Evolutionary conservation across 2,113 vertebrate species (phyloP).

Genomic region (Catharus minimus): DNA sequence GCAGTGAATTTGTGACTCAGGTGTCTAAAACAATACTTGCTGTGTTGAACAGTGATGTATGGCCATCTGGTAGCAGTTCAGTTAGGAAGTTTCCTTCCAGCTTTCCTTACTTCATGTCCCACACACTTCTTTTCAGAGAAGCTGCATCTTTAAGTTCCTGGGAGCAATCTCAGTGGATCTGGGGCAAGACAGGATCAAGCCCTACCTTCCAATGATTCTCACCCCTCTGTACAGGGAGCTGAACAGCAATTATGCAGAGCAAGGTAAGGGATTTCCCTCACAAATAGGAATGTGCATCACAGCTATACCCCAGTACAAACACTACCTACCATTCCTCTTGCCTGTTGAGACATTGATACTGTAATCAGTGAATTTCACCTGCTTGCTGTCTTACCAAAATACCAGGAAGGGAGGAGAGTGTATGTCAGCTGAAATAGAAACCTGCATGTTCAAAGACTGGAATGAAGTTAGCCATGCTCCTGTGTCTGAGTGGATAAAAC

Average conservation of each 20-base stretch:
- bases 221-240: slow-evolving; percentile 90
- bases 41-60: rapidly evolving
- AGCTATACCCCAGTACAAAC: not conserved
- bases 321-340: not conserved
- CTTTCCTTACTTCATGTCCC: not conserved
- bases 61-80: not conserved
- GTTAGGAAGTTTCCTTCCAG: not conserved
- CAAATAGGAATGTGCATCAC: not conserved
- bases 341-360: not conserved
- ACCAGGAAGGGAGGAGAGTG: not conserved
- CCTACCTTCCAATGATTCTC: slow-evolving; percentile 87
- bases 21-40: not conserved
- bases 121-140: slow-evolving; percentile 79
- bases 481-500: not conserved
- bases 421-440: not conserved
- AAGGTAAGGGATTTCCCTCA: slow-evolving; percentile 76
- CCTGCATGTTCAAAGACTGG: not conserved
- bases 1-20: not conserved
- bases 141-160: slow-evolving; percentile 94
- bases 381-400: not conserved
- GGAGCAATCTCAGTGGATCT: slow-evolving; percentile 91
- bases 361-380: not conserved
- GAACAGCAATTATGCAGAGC: slow-evolving; percentile 94
- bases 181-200: slow-evolving; percentile 83
- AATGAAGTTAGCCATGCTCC: not conserved